phyloP scores from a whole-genome alignment of 2,888 invertebrate species.

The Apocheima hispidaria region DNA sequence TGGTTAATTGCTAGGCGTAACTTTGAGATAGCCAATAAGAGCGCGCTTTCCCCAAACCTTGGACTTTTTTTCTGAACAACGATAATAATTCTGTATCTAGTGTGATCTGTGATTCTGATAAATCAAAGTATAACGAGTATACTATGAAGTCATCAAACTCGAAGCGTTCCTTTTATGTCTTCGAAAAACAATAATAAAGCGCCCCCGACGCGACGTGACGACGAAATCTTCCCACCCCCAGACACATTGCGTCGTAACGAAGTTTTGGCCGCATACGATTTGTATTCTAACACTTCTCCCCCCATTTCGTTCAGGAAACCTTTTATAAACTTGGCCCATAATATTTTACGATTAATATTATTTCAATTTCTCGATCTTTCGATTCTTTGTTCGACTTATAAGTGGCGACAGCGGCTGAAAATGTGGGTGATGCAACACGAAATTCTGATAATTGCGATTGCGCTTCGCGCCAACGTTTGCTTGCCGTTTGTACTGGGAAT shows the following conservation, averaged over 20 bases:
- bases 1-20: no score
- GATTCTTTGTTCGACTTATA: not conserved
- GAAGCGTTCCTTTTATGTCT: not conserved
- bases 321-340: slow-evolving; percentile 33
- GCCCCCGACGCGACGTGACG: not conserved
- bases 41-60: no score
- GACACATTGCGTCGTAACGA: slow-evolving; percentile 17
- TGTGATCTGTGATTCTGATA: no score
- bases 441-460: not conserved
- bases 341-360: slow-evolving; percentile 42
- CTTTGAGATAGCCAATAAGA: no score
- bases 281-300: slow-evolving; percentile 18
- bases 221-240: not conserved
- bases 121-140: not conserved
- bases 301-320: slow-evolving; percentile 20
- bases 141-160: slow-evolving; percentile 2
- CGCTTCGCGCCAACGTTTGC: no score
- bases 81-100: no score
- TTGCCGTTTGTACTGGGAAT: no score
- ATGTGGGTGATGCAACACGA: not conserved
- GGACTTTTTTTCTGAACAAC: no score
- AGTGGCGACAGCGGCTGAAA: not conserved
- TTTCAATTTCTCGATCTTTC: slow-evolving; percentile 42
- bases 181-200: slow-evolving; percentile 12
- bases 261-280: slow-evolving; percentile 21